These are phyloP conservation scores for Zoroaster sp. DNA, from an alignment of 53 echinoderm and acorn worm species.

Conservation along the genomic window DNA sequence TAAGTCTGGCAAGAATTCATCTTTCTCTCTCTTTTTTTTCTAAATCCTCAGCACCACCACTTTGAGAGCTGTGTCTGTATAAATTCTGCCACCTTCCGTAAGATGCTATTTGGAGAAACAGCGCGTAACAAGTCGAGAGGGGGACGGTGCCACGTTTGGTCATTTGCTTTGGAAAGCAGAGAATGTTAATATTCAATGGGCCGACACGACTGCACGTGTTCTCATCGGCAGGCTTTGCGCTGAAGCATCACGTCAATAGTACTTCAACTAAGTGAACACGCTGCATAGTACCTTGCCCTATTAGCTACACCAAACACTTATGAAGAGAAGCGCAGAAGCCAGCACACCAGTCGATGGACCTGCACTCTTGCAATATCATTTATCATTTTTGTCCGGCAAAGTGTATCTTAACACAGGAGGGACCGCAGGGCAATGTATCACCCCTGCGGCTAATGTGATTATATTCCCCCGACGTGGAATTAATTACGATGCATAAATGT, in stretches of 20 bases:
- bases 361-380: conserved; percentile 7
- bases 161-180: conserved; percentile 40
- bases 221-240: conserved; percentile 11
- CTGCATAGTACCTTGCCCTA: conserved; percentile 51
- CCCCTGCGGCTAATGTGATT: conserved; percentile 29
- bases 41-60: not conserved
- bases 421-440: conserved; percentile 2
- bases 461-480: conserved; percentile 33
- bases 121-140: conserved; percentile 53
- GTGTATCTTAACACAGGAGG: conserved; percentile 8
- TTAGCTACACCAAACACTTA: conserved; percentile 48
- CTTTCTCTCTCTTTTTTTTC: not conserved
- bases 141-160: conserved; percentile 36
- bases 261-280: conserved; percentile 45
- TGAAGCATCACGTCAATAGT: conserved; percentile 45
- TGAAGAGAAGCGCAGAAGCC: conserved; percentile 14
- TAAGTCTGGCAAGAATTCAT: conserved; percentile 23
- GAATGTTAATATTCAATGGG: conserved; percentile 54
- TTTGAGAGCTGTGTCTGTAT: conserved; percentile 7
- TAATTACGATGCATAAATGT: conserved; percentile 52
- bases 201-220: conserved; percentile 34
- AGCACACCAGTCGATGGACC: not conserved
- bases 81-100: conserved; percentile 17
- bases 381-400: conserved; percentile 33
- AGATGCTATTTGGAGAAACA: conserved; percentile 49